Conservation (phyloP, 2,113 vertebrate species). For the Odontesthes bonariensis region DNA sequence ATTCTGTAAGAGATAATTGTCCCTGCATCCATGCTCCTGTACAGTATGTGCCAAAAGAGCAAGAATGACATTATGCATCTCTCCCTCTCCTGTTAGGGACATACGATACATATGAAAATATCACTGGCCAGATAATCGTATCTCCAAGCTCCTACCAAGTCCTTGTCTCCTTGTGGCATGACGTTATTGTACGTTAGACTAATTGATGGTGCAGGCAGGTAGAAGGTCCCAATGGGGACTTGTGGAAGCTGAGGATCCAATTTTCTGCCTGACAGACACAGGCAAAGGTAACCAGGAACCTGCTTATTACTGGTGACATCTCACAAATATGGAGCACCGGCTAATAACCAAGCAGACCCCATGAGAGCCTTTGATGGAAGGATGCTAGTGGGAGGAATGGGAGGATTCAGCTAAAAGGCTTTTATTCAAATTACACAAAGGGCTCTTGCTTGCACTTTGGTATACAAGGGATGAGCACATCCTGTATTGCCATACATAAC, state of each 20-base stretch:
- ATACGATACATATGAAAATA: slow-evolving; percentile 8
- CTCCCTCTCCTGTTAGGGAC: not conserved
- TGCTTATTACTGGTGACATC: slow-evolving; percentile 74
- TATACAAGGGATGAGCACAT: not conserved
- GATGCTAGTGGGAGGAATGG: slow-evolving; percentile 26
- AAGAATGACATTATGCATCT: not conserved
- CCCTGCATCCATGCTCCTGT: not conserved
- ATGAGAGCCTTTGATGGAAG: slow-evolving; percentile 55
- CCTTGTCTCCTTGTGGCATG: slow-evolving; percentile 27
- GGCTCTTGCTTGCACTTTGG: slow-evolving; percentile 7
- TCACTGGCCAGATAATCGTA: not conserved
- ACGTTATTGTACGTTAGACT: slow-evolving; percentile 32
- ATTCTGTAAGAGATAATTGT: not conserved
- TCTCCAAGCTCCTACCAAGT: slow-evolving; percentile 12
- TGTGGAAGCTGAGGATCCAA: slow-evolving; percentile 39
- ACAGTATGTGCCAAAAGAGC: not conserved
- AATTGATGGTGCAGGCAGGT: slow-evolving; percentile 65
- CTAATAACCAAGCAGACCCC: slow-evolving; percentile 61
- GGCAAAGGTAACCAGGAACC: slow-evolving; percentile 37
- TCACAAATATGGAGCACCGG: slow-evolving; percentile 66
- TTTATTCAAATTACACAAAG: slow-evolving; percentile 54
- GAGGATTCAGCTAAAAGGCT: slow-evolving; percentile 44
- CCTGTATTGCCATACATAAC: not conserved
- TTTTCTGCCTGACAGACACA: slow-evolving; percentile 67
- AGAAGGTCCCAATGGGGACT: slow-evolving; percentile 46